Conservation (phyloP, 2,113 vertebrate species). For the Mesitornis unicolor region DNA sequence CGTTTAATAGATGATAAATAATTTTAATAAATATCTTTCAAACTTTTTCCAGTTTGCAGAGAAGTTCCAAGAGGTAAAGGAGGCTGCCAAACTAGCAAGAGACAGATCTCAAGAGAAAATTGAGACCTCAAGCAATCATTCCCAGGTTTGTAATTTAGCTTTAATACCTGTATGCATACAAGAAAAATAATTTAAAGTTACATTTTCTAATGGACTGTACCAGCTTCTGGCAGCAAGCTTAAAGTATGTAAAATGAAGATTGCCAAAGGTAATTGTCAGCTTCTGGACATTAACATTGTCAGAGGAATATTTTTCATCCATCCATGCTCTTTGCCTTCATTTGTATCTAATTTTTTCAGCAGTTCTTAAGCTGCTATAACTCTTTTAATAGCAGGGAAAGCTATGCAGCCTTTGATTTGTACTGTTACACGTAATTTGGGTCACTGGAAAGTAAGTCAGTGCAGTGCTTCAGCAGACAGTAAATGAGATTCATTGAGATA, state of each 20-base stretch:
- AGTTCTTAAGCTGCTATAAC: background rate
- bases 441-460: background rate
- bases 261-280: background rate
- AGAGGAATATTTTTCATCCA: background rate
- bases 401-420: background rate
- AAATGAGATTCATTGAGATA: rapidly evolving
- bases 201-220: background rate
- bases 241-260: background rate
- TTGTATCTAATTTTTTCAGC: background rate
- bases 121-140: conserved; percentile 90
- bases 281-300: background rate
- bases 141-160: conserved; percentile 79
- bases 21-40: background rate
- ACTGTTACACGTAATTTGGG: background rate
- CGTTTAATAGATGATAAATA: background rate
- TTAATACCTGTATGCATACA: background rate
- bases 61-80: conserved; percentile 97
- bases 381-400: background rate
- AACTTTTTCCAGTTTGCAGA: conserved; percentile 89
- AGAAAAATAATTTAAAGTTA: background rate
- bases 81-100: conserved; percentile 88
- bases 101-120: conserved; percentile 95
- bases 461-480: background rate
- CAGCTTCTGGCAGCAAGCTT: background rate
- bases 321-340: background rate